phyloP scores from a whole-genome alignment of 2,113 vertebrate species.

The Triplophysa siluroides region DNA sequence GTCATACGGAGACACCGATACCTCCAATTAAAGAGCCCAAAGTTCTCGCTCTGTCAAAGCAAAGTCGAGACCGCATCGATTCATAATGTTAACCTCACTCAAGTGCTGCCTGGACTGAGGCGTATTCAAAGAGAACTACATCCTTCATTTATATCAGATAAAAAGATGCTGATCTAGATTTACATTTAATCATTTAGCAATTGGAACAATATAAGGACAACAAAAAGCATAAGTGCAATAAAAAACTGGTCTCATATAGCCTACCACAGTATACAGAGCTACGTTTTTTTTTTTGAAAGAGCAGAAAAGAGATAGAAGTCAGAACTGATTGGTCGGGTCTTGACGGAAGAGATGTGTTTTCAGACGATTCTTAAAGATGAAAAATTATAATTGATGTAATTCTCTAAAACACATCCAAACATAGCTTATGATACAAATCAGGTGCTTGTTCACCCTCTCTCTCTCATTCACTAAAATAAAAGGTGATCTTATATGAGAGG shows the following conservation, averaged over 20 bases:
- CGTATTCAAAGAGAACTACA: neutral
- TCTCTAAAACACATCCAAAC: neutral
- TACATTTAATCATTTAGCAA: too few species aligned
- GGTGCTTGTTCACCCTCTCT: neutral
- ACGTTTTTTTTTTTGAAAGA: too few species aligned
- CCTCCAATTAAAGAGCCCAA: slow-evolving; percentile 57
- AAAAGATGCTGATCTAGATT: neutral
- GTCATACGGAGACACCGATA: slow-evolving; percentile 50
- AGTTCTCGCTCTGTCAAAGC: slow-evolving; percentile 54
- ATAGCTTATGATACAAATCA: neutral
- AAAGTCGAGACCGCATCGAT: slow-evolving; percentile 24
- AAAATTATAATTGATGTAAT: too few species aligned
- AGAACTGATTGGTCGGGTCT: too few species aligned
- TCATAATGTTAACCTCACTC: neutral
- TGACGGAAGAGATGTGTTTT: too few species aligned
- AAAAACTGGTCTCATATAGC: too few species aligned
- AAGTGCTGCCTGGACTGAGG: neutral
- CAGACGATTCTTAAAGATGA: too few species aligned
- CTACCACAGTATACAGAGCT: too few species aligned
- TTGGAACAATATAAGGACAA: too few species aligned
- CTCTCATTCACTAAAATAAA: neutral
- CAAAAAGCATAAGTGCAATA: too few species aligned
- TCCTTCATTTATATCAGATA: neutral
- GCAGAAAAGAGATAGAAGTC: too few species aligned
- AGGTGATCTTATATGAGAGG: neutral